Evolutionary conservation across 2,113 vertebrate species (phyloP).

Genomic region (Oncorhynchus tshawytscha): DNA sequence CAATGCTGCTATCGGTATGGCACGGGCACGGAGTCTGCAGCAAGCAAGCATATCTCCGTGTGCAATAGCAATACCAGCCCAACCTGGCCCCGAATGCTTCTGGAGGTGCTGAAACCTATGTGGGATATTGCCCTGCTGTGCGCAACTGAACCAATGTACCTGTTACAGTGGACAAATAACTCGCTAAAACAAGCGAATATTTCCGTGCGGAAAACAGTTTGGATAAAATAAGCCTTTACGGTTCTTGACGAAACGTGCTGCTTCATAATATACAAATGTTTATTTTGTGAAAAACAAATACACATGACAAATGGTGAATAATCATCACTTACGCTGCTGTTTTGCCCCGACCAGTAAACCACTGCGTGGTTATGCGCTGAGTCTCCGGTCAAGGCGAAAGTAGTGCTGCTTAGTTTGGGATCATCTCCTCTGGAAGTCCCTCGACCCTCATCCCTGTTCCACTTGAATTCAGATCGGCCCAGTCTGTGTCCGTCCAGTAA

Average conservation of each 20-base stretch:
- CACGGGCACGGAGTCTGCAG: not conserved
- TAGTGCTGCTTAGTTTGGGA: conserved; percentile 81
- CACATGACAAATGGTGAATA: not conserved
- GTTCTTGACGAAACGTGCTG: not conserved
- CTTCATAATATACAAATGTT: not conserved
- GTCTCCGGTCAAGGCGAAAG: conserved; percentile 89
- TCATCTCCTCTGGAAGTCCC: conserved; percentile 76
- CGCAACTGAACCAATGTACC: conserved; percentile 27
- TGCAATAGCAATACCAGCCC: not conserved
- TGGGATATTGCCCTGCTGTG: not conserved
- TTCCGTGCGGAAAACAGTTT: conserved; percentile 30
- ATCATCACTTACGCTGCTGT: conserved; percentile 88
- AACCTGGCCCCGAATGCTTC: not conserved
- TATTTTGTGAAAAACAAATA: not conserved
- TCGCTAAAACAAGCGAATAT: conserved; percentile 14
- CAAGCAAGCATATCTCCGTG: not conserved
- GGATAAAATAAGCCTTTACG: not conserved
- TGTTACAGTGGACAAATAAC: conserved; percentile 31
- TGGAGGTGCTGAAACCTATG: not conserved
- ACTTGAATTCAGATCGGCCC: conserved; percentile 69
- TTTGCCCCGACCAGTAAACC: conserved; percentile 94
- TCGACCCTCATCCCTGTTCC: conserved; percentile 80
- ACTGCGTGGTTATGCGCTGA: conserved; percentile 96
- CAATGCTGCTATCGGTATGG: not conserved
- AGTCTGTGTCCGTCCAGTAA: conserved; percentile 71